phyloP scores from a whole-genome alignment of 2,888 invertebrate genomes.

The Hyposoter didymator region DNA sequence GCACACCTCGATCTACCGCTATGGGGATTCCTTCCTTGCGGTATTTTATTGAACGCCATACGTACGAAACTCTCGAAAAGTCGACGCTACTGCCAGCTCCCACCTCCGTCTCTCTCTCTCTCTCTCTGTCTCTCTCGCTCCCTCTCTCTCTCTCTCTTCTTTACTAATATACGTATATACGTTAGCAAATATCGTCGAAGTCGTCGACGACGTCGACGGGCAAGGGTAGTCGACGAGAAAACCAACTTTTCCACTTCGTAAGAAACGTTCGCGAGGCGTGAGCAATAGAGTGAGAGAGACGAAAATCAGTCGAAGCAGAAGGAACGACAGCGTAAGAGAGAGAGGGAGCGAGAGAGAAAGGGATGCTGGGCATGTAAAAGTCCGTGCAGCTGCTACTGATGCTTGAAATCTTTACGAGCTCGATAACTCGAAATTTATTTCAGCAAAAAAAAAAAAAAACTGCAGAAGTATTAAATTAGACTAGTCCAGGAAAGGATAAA shows the following conservation, averaged over 20 bases:
- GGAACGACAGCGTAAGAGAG: neutral
- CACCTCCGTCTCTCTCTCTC: conserved; percentile 24
- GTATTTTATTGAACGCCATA: conserved; percentile 39
- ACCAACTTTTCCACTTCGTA: conserved; percentile 69
- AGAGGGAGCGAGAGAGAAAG: conserved; percentile 7
- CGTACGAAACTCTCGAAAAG: conserved; percentile 20
- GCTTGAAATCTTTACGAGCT: conserved; percentile 64
- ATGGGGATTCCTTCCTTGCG: conserved; percentile 25
- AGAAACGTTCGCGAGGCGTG: conserved; percentile 58
- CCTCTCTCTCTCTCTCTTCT: conserved; percentile 13
- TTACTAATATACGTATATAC: conserved; percentile 39
- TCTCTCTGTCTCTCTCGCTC: conserved; percentile 16
- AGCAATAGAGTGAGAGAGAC: conserved; percentile 19
- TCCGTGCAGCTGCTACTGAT: conserved; percentile 52
- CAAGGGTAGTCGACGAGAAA: conserved; percentile 66
- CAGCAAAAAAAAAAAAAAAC: conserved; percentile 53
- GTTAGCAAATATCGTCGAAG: conserved; percentile 72
- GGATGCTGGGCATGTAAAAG: conserved; percentile 44
- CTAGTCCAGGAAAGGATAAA: conserved; percentile 30
- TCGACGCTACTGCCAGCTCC: neutral
- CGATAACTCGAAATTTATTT: conserved; percentile 67
- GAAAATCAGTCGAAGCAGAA: conserved; percentile 2
- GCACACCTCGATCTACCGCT: neutral
- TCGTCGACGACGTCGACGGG: conserved; percentile 54
- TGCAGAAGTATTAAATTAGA: conserved; percentile 60